These are phyloP conservation scores for Dendroctonus ponderosae DNA, from an alignment of 1,140 invertebrate species.

Conservation along the genomic window DNA sequence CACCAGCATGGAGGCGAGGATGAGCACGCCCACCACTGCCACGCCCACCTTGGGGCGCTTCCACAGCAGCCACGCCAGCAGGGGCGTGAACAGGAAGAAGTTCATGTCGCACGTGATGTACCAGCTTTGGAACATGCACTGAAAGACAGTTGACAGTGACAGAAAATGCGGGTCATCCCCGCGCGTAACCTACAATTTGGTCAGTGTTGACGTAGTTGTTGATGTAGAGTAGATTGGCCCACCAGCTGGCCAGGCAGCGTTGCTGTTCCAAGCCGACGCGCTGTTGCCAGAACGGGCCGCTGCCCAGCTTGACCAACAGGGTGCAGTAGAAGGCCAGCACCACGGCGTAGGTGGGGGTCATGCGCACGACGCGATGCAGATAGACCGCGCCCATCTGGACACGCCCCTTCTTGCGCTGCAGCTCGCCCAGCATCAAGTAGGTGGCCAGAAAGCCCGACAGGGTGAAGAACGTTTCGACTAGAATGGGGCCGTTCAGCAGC, in stretches of 20 bases:
- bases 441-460: slow-evolving; percentile 67
- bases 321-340: slow-evolving; percentile 71
- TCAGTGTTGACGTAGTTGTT: slow-evolving; percentile 76
- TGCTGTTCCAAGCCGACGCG: slow-evolving; percentile 62
- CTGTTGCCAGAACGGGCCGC: slow-evolving; percentile 67
- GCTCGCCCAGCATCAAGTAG: slow-evolving; percentile 55
- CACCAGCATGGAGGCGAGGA: slow-evolving; percentile 59
- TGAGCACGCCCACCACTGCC: slow-evolving; percentile 51
- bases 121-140: slow-evolving; percentile 92
- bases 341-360: slow-evolving; percentile 68
- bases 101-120: slow-evolving; percentile 87
- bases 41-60: slow-evolving; percentile 62
- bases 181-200: slow-evolving; percentile 62
- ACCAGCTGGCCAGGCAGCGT: slow-evolving; percentile 73
- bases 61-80: slow-evolving; percentile 69
- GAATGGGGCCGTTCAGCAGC: slow-evolving; percentile 61
- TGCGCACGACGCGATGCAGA: slow-evolving; percentile 47
- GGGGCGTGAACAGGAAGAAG: slow-evolving; percentile 73
- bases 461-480: slow-evolving; percentile 72
- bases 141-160: slow-evolving; percentile 18
- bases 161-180: too few relatives aligned
- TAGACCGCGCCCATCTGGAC: slow-evolving; percentile 23
- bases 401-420: slow-evolving; percentile 22
- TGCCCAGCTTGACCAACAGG: slow-evolving; percentile 62
- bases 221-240: slow-evolving; percentile 81